Evolutionary conservation across 2,113 vertebrate species (phyloP).

Genomic region (Panthera tigris): DNA sequence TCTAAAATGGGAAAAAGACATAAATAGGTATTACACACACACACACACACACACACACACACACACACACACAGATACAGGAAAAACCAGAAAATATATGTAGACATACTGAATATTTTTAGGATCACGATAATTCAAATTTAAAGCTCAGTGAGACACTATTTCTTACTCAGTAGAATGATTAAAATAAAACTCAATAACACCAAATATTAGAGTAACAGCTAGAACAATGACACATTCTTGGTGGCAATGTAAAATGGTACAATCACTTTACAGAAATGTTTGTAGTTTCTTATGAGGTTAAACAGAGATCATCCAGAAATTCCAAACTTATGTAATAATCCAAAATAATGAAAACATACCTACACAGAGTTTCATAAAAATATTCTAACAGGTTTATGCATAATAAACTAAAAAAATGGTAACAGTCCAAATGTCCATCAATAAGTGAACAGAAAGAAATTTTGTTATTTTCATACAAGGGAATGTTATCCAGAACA

Average conservation of each 20-base stretch:
- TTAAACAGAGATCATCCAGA: background rate
- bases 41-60: background rate
- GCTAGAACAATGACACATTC: background rate
- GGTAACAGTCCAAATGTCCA: background rate
- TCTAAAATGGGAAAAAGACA: background rate
- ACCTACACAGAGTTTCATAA: background rate
- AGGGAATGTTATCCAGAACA: background rate
- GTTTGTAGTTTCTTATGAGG: background rate
- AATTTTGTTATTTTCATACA: background rate
- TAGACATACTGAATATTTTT: background rate
- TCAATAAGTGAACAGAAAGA: background rate
- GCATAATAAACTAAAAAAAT: background rate
- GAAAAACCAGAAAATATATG: background rate
- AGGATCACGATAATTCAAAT: background rate
- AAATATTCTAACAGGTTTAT: background rate
- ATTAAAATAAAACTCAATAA: background rate
- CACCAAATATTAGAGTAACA: background rate
- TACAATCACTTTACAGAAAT: background rate
- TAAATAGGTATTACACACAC: background rate
- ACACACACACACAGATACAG: background rate
- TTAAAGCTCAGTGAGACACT: background rate
- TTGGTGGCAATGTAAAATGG: background rate
- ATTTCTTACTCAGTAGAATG: background rate
- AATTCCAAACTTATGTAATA: background rate
- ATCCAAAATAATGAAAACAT: background rate